phyloP scores from a whole-genome alignment of 2,888 invertebrate species.

The Agrotis ipsilon region DNA sequence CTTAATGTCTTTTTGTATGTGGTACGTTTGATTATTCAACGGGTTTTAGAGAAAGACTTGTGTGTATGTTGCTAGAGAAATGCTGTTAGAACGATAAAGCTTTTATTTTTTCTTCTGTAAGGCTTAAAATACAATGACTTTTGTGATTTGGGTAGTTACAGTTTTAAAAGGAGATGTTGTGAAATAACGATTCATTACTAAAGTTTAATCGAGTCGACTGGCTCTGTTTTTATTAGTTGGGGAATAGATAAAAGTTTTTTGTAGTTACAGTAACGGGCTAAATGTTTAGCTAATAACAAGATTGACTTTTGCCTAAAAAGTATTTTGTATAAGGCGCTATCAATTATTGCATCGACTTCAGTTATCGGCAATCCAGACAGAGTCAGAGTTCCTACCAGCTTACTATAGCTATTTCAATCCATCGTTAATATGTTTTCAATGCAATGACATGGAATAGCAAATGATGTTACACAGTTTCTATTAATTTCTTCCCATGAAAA shows the following conservation, averaged over 20 bases:
- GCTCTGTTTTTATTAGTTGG: conserved; percentile 4
- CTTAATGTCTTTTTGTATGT: conserved; percentile 51
- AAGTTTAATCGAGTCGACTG: neutral
- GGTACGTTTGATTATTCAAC: conserved; percentile 56
- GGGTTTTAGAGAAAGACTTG: conserved; percentile 20
- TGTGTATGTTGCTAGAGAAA: neutral
- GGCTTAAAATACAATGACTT: conserved; percentile 11
- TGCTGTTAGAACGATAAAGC: neutral
- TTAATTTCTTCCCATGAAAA: too few relatives aligned
- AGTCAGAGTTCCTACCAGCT: too few relatives aligned
- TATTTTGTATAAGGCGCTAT: too few relatives aligned
- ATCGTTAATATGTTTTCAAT: too few relatives aligned
- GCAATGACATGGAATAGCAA: too few relatives aligned
- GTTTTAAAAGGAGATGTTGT: conserved; percentile 21
- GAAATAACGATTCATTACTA: conserved; percentile 35
- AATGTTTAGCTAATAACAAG: neutral
- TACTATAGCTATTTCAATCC: too few relatives aligned
- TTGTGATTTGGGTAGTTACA: neutral
- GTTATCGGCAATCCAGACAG: neutral
- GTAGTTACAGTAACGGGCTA: neutral
- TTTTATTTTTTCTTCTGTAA: neutral
- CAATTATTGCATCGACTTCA: too few relatives aligned
- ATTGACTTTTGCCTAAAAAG: too few relatives aligned
- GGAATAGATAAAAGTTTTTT: neutral
- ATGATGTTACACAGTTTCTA: too few relatives aligned